Evolutionary conservation across 2,797 vertebrate species (phyloP).

Genomic region (Sebastes vulpes): DNA sequence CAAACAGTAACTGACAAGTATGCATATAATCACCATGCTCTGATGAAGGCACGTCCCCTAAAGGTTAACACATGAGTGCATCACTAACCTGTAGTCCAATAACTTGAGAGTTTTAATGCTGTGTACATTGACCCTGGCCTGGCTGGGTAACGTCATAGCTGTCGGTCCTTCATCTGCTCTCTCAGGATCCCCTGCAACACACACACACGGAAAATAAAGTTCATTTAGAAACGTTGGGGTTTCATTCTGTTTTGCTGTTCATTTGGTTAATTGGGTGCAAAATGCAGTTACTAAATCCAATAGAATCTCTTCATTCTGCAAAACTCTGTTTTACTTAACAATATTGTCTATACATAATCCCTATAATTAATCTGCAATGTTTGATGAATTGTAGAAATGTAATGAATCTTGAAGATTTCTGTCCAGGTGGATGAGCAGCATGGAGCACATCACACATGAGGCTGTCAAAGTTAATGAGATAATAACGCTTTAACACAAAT

Average conservation of each 20-base stretch:
- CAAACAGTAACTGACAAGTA: neutral
- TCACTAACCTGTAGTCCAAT: conserved; percentile 89
- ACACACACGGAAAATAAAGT: neutral
- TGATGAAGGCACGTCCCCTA: neutral
- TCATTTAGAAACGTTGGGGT: neutral
- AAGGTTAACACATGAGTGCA: neutral
- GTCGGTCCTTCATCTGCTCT: conserved; percentile 74
- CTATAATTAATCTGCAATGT: neutral
- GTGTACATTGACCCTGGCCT: conserved; percentile 88
- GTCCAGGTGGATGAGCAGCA: neutral
- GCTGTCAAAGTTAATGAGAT: too few species aligned
- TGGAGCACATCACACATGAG: neutral
- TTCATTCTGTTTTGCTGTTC: neutral
- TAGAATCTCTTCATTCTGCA: neutral
- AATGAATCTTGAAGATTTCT: neutral
- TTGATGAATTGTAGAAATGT: neutral
- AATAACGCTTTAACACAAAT: too few species aligned
- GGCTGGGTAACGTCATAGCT: conserved; percentile 94
- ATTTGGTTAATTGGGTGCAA: neutral
- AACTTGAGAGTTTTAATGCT: conserved; percentile 88
- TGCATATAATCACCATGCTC: neutral
- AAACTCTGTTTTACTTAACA: neutral
- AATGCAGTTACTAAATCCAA: neutral
- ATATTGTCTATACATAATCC: neutral
- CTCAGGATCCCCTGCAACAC: conserved; percentile 81